Evolutionary conservation across 2,113 vertebrate species (phyloP), one percentile per base, ranked within the genome.

Genomic region (Onychostoma macrolepis): DNA sequence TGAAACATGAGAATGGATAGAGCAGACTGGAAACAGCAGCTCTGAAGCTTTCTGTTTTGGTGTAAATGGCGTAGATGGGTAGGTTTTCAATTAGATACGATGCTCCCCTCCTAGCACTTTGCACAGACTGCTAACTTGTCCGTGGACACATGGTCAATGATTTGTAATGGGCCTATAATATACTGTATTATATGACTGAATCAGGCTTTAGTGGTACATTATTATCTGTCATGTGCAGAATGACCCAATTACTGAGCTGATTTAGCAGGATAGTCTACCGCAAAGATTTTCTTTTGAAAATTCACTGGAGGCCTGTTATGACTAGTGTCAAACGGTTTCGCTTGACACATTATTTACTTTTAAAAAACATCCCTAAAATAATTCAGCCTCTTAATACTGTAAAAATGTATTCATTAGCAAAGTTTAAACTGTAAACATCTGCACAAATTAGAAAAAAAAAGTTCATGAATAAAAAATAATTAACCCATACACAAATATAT

Each of bases 1-100:
- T 72, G 43, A 77, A 53, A 41, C 15, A 85, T 85, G 21, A 67
- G 43, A 83, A 85, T 71, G 38, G 80, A 80, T 61, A 79, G 21
- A 84, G 28, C 63, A 84, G 28, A 84, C 21, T 56, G 58, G 69
- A 26, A 53, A 56, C 41, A n/a, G 36, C 78, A 65, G 84, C 30
- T 71, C 69, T 72, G 21, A 63, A 83, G 58, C 50, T 72, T 83
- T 81, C 26, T 53, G 41, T 69, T 4, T 80, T 17, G 28, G 26
- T 67, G 38, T 81, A 83, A 88, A 86, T 26, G 56, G 36, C 9
- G 3, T 75, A 30, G 50, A 33, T 50, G 75, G 63, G 63, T 81
- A 63, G 24, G 36, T 75, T 50, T 72, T 75, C 38, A 77, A 43
- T 84, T 45, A 80, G 53, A 78, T 19, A 50, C 24, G 38, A 26